Conservation (phyloP, 2,888 invertebrate species). For the Sesamia inferens region DNA sequence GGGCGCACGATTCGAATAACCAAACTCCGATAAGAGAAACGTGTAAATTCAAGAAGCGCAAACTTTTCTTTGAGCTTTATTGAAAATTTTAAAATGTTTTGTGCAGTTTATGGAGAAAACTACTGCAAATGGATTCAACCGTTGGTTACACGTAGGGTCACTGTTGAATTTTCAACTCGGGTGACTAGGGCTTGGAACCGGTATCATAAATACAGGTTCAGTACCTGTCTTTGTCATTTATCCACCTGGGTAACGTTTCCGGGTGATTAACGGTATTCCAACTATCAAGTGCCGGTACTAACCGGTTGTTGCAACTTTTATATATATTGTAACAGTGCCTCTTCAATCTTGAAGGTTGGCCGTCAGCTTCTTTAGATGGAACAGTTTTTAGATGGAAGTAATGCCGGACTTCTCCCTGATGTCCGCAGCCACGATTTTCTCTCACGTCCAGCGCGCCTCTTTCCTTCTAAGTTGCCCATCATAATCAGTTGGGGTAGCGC, state of each 20-base stretch:
- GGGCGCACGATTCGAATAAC: slow-evolving; percentile 58
- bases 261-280: too few species aligned
- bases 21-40: slow-evolving; percentile 38
- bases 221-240: neutral
- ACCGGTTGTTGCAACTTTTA: too few species aligned
- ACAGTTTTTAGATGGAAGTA: too few species aligned
- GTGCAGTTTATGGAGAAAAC: slow-evolving; percentile 15
- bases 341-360: too few species aligned
- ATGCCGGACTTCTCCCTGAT: too few species aligned
- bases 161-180: slow-evolving; percentile 8
- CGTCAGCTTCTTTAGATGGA: too few species aligned
- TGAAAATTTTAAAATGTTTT: slow-evolving; percentile 51
- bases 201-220: neutral
- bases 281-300: neutral
- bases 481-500: too few species aligned
- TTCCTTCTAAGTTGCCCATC: too few species aligned
- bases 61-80: slow-evolving; percentile 45
- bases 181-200: neutral
- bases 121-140: slow-evolving; percentile 13
- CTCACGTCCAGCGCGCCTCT: too few species aligned
- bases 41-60: slow-evolving; percentile 40
- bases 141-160: neutral
- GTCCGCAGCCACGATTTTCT: too few species aligned
- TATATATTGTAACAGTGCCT: too few species aligned
- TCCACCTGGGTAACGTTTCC: too few species aligned